Evolutionary conservation across 1,140 invertebrate species (phyloP).

Genomic region (Diachasmimorpha longicaudata): DNA sequence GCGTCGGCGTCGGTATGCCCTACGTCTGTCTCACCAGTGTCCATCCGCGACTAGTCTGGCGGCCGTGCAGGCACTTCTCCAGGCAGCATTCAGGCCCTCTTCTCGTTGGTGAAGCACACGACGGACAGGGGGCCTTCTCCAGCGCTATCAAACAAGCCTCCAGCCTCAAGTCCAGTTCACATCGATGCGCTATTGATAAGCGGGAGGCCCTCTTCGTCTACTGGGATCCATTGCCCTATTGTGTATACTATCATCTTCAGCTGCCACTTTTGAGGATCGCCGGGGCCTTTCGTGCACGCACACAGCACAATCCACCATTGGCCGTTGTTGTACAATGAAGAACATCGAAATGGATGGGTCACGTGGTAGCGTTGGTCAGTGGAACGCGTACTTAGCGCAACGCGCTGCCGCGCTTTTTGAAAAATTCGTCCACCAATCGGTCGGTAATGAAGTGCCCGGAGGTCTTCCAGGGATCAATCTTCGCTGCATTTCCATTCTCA

Average conservation of each 20-base stretch:
- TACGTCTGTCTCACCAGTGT: conserved; percentile 77
- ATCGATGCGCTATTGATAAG: conserved; percentile 66
- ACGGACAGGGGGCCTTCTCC: conserved; percentile 64
- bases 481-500: too few species aligned
- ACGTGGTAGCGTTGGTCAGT: too few species aligned
- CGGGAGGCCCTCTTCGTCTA: conserved; percentile 78
- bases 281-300: conserved; percentile 59
- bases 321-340: conserved; percentile 52
- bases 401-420: too few species aligned
- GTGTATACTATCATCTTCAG: conserved; percentile 81
- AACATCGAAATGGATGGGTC: too few species aligned
- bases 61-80: conserved; percentile 68
- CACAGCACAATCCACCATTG: conserved; percentile 56
- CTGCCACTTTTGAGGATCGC: conserved; percentile 70
- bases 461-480: too few species aligned
- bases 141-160: conserved; percentile 57
- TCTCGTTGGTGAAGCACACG: conserved; percentile 56
- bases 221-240: conserved; percentile 84
- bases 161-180: conserved; percentile 63
- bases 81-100: conserved; percentile 64
- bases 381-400: too few species aligned
- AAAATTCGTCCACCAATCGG: too few species aligned
- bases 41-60: conserved; percentile 70
- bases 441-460: too few species aligned
- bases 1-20: conserved; percentile 76